These are phyloP conservation scores for Sesia apiformis DNA, from an alignment of 2,888 invertebrate species.

Conservation along the genomic window DNA sequence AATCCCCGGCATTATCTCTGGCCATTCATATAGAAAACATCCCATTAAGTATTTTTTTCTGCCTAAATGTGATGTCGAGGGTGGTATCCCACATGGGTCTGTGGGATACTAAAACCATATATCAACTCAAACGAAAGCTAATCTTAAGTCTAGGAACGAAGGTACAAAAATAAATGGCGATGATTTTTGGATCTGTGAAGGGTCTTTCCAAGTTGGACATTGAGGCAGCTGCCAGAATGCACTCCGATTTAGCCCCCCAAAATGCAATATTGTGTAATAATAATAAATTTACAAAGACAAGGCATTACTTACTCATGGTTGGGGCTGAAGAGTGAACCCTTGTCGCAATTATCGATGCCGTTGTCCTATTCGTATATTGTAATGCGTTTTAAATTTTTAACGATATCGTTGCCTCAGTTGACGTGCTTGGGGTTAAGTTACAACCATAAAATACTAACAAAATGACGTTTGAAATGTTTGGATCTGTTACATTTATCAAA, in stretches of 20 bases:
- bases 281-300: slow-evolving; percentile 67
- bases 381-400: not conserved
- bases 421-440: not conserved
- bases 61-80: slow-evolving; percentile 63
- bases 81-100: slow-evolving; percentile 63
- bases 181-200: slow-evolving; percentile 6
- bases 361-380: not conserved
- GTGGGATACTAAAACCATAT: slow-evolving; percentile 34
- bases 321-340: slow-evolving; percentile 15
- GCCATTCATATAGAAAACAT: slow-evolving; percentile 64
- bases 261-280: slow-evolving; percentile 64
- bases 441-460: not conserved
- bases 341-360: slow-evolving; percentile 34
- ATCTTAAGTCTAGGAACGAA: slow-evolving; percentile 14
- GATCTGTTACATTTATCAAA: too few relatives aligned
- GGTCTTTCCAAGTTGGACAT: slow-evolving; percentile 22
- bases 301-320: slow-evolving; percentile 37
- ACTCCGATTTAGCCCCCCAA: slow-evolving; percentile 50
- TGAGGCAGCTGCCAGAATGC: slow-evolving; percentile 57
- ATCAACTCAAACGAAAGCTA: slow-evolving; percentile 14
- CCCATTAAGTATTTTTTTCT: slow-evolving; percentile 70
- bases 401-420: slow-evolving; percentile 1
- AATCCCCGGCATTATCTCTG: slow-evolving; percentile 26
- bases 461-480: too few relatives aligned
- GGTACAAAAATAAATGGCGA: slow-evolving; percentile 13